Base-by-base conservation (phyloP, 2,113 vertebrate genomes). In the Diphyllodes magnificus region DNA sequence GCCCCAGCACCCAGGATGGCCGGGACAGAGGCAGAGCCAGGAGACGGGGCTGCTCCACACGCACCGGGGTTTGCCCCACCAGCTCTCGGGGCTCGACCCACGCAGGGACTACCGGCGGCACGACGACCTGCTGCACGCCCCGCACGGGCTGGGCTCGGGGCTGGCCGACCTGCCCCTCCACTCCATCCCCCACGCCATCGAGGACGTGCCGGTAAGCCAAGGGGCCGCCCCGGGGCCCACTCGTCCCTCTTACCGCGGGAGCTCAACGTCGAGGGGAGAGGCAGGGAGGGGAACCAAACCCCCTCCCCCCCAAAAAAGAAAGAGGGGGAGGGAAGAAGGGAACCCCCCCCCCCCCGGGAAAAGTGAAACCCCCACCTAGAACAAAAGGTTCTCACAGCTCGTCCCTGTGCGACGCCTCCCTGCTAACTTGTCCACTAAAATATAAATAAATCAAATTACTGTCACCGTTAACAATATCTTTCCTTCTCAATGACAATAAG, bases 141-240 rank as follows among this genome's bases (percentile, higher is more conserved):
- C 98, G 40, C 99, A 99, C 98, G 99, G 99, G 95, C 95, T 99
- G 92, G 98, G 99, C 50, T 98, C 99, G 68, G 99, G 99, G 97
- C 98, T 99, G 96, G 98, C 99, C 90, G 99, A 99, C 95, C 98
- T 99, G 96, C 98, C 98, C 86, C 98, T 99, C 95, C 99, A 99
- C 97, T 99, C 99, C 98, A 99, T 99, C 98, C 98, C 98, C 98
- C 99, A 99, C 97, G 98, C 99, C 97, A 98, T 99, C 98, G 99
- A 99, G 97, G 99, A 99, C 78, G 99, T 99, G 88, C 98, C 99
- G 99, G 99, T 99, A 98, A 99, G 98, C 37, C 10, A 35, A 13
- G n/a, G 35, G 73, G 68, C 3, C 1, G 13, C 78, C 39, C 11
- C 25, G 11, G 57, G 47, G 39, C 54, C 49, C 21, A 2, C 31